These are phyloP conservation scores for Myotis daubentonii DNA, from an alignment of 2,797 vertebrate genomes.

Conservation along the genomic window DNA sequence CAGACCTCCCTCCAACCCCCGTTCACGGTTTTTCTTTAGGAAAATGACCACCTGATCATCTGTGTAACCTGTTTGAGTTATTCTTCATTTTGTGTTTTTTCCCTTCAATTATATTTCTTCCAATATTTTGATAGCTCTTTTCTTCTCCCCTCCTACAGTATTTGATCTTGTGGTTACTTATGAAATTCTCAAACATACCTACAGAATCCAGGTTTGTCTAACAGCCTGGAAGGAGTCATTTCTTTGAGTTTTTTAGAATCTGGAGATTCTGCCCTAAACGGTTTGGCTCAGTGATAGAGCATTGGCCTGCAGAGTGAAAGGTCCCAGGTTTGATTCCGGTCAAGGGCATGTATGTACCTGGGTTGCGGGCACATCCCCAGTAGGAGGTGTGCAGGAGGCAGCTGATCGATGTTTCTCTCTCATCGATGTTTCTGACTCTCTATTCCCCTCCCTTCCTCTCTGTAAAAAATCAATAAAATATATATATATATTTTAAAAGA, in stretches of 20 bases:
- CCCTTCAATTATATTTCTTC: background rate
- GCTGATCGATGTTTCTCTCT: too few relatives aligned
- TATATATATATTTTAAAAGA: background rate
- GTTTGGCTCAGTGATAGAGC: too few relatives aligned
- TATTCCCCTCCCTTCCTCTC: too few relatives aligned
- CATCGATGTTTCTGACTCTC: too few relatives aligned
- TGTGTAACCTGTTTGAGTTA: background rate
- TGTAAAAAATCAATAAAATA: too few relatives aligned
- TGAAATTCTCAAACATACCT: background rate
- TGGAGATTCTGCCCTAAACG: background rate
- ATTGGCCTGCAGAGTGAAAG: too few relatives aligned
- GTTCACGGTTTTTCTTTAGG: background rate
- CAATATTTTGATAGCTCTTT: background rate
- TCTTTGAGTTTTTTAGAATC: background rate
- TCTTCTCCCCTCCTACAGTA: background rate
- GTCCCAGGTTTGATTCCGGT: too few relatives aligned
- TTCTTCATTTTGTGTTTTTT: background rate
- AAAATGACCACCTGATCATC: background rate
- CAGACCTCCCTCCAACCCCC: too few relatives aligned
- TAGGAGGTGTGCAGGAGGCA: too few relatives aligned
- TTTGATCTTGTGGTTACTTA: background rate
- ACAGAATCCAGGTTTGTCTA: background rate
- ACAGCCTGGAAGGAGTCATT: background rate
- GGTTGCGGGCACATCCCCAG: too few relatives aligned
- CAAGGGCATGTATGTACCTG: too few relatives aligned